phyloP scores from a whole-genome alignment of 2,797 vertebrate genomes.

The Xenopus petersii region DNA sequence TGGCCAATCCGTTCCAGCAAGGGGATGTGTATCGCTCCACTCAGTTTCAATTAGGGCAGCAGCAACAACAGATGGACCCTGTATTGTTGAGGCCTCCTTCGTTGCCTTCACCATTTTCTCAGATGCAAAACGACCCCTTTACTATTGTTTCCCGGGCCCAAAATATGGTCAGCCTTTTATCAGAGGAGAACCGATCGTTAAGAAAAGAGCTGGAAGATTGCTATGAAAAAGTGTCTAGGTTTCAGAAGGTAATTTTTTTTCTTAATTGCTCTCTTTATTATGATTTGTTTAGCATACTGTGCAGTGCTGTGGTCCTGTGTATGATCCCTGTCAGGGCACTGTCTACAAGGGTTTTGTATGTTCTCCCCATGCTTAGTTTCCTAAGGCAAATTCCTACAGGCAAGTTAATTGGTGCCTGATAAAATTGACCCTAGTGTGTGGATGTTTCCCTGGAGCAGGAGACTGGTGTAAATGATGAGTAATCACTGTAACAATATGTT shows the following conservation, averaged over 20 bases:
- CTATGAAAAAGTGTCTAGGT: constrained; percentile 87
- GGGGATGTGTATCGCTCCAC: constrained; percentile 71
- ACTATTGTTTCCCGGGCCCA: constrained; percentile 85
- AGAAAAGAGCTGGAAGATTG: constrained; percentile 89
- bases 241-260: constrained; percentile 81
- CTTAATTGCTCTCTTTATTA: background rate
- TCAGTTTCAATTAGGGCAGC: constrained; percentile 66
- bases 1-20: constrained; percentile 68
- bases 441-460: too few relatives aligned
- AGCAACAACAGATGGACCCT: constrained; percentile 60
- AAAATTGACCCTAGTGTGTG: too few relatives aligned
- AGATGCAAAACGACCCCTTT: constrained; percentile 83
- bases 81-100: constrained; percentile 73
- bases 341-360: too few relatives aligned
- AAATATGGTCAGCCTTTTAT: constrained; percentile 91
- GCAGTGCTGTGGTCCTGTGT: too few relatives aligned
- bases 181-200: constrained; percentile 86
- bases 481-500: too few relatives aligned
- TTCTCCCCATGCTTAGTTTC: too few relatives aligned
- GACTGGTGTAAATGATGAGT: too few relatives aligned
- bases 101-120: constrained; percentile 76
- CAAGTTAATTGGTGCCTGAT: too few relatives aligned
- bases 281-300: too few relatives aligned
- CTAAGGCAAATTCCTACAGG: too few relatives aligned
- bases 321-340: too few relatives aligned